Evolutionary conservation across 64 coral and sea anemone species (phyloP), one percentile per base, ranked within the genome.

Genomic region (Cladopsammia gracilis): DNA sequence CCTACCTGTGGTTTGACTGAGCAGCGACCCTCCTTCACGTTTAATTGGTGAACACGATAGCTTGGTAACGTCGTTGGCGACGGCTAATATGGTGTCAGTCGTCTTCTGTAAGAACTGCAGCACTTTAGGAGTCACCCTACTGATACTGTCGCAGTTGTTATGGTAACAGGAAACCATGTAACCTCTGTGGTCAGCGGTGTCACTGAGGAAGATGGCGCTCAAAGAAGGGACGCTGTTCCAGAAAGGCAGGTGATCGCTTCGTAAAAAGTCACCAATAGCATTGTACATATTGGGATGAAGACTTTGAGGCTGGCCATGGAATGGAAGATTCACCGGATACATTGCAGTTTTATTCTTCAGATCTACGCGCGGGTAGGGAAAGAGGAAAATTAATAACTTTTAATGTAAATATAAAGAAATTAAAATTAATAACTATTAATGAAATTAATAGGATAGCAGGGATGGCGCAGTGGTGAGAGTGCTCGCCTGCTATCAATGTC

Each of bases 41-140:
- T 15, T 20, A 69, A 58, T 7, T 1, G 16, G 18, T 52, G 71
- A 54, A 64, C 86, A 89, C 15, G 60, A 78, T 14, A 54, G 0
- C 42, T 79, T 69, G 34, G 89, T 84, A 18, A 92, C 53, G 73
- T 92, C 82, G 46, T 88, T 60, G 79, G 76, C 70, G 76, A 80
- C 91, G n/a, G 85, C 61, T 6, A 87, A 68, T 19, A 96, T 71
- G 22, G 76, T 16, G 19, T 96, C 85, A 88, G 23, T 79, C 5
- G 94, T 92, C 76, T 96, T 96, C 46, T 86, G 87, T 69, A 96
- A 87, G 67, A 96, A 96, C 48, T 42, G 44, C 18, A 96, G 58
- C 67, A 76, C 82, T 64, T 96, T 56, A 18, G 75, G 53, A 16
- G 85, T 94, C 25, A 94, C 86, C 19, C 60, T 86, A 47, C n/a